These are phyloP conservation scores for Merodon equestris DNA, from an alignment of 2,888 invertebrate species.

Conservation along the genomic window DNA sequence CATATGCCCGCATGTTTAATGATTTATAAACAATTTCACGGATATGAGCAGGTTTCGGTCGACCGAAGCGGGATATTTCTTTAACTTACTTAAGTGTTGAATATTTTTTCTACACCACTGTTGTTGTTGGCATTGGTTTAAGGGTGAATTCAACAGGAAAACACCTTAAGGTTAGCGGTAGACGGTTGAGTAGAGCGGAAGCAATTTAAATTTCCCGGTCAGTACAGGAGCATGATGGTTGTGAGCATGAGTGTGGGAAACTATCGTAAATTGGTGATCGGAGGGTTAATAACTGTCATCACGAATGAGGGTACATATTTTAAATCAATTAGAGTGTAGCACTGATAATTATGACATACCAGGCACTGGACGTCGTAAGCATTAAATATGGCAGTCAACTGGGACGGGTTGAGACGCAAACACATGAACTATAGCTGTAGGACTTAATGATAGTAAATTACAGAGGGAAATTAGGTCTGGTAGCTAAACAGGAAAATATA, in stretches of 20 bases:
- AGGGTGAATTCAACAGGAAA: conserved; percentile 61
- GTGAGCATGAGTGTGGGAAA: conserved; percentile 13
- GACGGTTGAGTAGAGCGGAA: conserved; percentile 38
- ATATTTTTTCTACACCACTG: too few relatives aligned
- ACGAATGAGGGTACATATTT: conserved; percentile 22
- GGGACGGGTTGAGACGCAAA: too few relatives aligned
- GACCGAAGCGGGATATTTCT: conserved; percentile 33
- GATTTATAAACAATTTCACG: conserved; percentile 68
- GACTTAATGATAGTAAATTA: conserved; percentile 16
- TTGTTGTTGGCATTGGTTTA: conserved; percentile 8
- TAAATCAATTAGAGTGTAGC: conserved; percentile 33
- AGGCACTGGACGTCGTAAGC: too few relatives aligned
- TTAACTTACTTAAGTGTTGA: conserved; percentile 15
- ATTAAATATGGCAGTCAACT: too few relatives aligned
- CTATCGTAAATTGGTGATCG: conserved; percentile 47
- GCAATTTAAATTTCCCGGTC: conserved; percentile 46
- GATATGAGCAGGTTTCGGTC: conserved; percentile 53
- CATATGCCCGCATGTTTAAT: conserved; percentile 62
- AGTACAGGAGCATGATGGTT: not conserved
- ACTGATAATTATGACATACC: too few relatives aligned
- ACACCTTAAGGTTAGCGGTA: conserved; percentile 28
- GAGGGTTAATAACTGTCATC: conserved; percentile 56
- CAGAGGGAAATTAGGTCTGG: not conserved
- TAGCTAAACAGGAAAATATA: too few relatives aligned
- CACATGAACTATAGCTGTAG: conserved; percentile 5